phyloP scores from a whole-genome alignment of 1,140 invertebrate species.

The Lepeophtheirus salmonis region DNA sequence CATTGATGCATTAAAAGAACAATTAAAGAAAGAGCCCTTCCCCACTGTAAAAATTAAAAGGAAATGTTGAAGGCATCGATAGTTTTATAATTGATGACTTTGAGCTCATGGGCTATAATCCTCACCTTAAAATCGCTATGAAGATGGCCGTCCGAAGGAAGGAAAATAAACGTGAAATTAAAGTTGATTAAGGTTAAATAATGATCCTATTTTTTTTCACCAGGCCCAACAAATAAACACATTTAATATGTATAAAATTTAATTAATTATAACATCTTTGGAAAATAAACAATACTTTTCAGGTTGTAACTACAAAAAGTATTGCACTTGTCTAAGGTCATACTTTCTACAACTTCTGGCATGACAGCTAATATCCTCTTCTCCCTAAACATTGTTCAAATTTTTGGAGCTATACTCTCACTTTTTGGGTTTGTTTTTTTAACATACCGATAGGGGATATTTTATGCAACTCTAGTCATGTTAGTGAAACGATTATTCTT shows the following conservation, averaged over 20 bases:
- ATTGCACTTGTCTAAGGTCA: too few relatives aligned
- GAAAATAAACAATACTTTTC: too few relatives aligned
- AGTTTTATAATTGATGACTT: constrained; percentile 81
- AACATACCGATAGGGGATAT: too few relatives aligned
- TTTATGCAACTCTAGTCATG: too few relatives aligned
- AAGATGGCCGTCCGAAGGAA: constrained; percentile 72
- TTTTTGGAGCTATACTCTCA: too few relatives aligned
- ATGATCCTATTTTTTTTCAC: not conserved
- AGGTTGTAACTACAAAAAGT: too few relatives aligned
- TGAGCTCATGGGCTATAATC: constrained; percentile 64
- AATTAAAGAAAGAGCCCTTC: constrained; percentile 68
- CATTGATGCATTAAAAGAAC: constrained; percentile 58
- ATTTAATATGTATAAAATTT: constrained; percentile 7
- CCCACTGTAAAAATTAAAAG: constrained; percentile 55
- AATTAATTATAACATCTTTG: too few relatives aligned
- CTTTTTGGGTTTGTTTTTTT: too few relatives aligned
- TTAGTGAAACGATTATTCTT: too few relatives aligned
- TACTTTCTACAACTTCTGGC: too few relatives aligned
- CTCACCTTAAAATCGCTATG: constrained; percentile 79
- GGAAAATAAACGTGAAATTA: not conserved
- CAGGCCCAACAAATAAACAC: not conserved
- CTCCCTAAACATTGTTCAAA: too few relatives aligned
- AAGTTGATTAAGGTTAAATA: constrained; percentile 14
- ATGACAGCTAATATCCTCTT: too few relatives aligned
- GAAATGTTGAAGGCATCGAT: constrained; percentile 52